Base-by-base conservation (phyloP, 2,888 invertebrate species). In the Timandra comae region DNA sequence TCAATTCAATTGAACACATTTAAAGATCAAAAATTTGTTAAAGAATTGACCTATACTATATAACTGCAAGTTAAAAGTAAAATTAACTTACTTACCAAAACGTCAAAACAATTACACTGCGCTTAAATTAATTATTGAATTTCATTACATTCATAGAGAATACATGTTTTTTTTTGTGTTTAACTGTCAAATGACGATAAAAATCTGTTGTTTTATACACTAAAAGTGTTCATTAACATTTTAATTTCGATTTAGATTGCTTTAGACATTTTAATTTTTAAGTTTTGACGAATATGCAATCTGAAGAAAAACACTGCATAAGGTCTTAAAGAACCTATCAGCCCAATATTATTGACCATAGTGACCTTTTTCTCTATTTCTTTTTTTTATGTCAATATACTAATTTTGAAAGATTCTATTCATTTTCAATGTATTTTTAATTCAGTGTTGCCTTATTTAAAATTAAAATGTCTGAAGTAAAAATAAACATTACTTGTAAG, bases 191-290 rank as follows among this genome's bases (percentile, higher is more conserved):
- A 49, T 53, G 73, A 77, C 68, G 58, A 63, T 75, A 76, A 75
- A 69, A 52, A 49, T 49, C 48, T 56, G 56, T 59, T 67, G 58
- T 69, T 65, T 62, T 65, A 65, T 52, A 58, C 79, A 82, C 82
- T 67, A 40, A 69, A 65, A 81, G 84, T 82, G 82, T 82, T 80
- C 61, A 66, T 50, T 24, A 24, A 38, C 31, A 37, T 30, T 29
- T 38, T 24, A 32, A 29, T 33, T 35, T n/a, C n/a, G n/a, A n/a
- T n/a, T n/a, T n/a, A n/a, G n/a, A 16, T 29, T 33, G 35, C 27
- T 30, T 31, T 33, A 27, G 31, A 29, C 26, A 33, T 41, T 34
- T 33, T 31, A 41, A 22, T 20, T 20, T 20, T 20, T 2, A 20
- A 20, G 6, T 20, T 2, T 2, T 2, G 20, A 20, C 20, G n/a